These are phyloP conservation scores for Indri indri DNA, from an alignment of 2,113 vertebrate species.

Conservation along the genomic window DNA sequence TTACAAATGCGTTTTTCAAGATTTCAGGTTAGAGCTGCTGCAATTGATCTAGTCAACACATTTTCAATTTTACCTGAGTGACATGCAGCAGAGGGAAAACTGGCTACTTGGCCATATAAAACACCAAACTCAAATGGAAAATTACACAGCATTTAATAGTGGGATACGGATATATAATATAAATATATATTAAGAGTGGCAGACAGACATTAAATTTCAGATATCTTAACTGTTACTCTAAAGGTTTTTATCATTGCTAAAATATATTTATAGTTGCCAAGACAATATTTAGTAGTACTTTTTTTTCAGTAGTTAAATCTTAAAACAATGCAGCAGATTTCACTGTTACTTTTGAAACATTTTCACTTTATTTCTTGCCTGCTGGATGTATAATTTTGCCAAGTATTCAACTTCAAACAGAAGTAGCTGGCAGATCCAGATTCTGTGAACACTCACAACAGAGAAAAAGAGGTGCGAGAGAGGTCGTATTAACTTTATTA, in stretches of 20 bases:
- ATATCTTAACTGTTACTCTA: background rate
- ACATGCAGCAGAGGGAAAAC: background rate
- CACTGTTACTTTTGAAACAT: slow-evolving; percentile 57
- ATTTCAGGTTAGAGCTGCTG: slow-evolving; percentile 20
- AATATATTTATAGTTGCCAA: slow-evolving; percentile 53
- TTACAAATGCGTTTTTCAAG: slow-evolving; percentile 31
- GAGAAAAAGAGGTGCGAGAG: background rate
- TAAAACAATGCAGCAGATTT: slow-evolving; percentile 70
- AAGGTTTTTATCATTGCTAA: slow-evolving; percentile 44
- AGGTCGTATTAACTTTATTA: background rate
- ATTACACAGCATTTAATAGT: background rate
- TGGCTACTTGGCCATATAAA: background rate
- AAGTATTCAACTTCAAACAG: slow-evolving; percentile 65
- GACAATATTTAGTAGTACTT: slow-evolving; percentile 63
- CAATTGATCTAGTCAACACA: background rate
- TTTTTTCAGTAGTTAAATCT: slow-evolving; percentile 49
- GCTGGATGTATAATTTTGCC: slow-evolving; percentile 60
- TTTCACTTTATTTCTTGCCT: slow-evolving; percentile 68
- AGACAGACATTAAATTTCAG: slow-evolving; percentile 32
- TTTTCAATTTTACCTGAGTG: slow-evolving; percentile 27
- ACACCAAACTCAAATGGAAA: slow-evolving; percentile 1
- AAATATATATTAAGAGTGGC: background rate
- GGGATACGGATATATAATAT: background rate
- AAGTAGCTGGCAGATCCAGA: slow-evolving; percentile 61
- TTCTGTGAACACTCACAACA: slow-evolving; percentile 59